Conservation (phyloP, 2,797 vertebrate genomes). For the Myioborus miniatus region DNA sequence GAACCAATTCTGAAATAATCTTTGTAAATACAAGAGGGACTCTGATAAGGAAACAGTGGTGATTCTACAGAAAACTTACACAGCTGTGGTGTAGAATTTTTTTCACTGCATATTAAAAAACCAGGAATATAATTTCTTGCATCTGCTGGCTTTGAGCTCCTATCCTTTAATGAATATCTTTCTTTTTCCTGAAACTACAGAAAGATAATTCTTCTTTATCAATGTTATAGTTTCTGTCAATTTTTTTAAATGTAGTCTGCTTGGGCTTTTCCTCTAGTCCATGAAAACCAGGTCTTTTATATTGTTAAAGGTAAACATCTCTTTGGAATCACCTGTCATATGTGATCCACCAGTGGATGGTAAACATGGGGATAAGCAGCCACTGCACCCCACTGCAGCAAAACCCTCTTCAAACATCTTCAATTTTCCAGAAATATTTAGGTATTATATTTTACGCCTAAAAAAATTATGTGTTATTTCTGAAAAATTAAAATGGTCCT, state of each 20-base stretch:
- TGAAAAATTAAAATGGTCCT: not conserved
- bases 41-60: not conserved
- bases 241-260: not conserved
- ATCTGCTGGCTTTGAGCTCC: not conserved
- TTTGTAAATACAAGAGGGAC: not conserved
- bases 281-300: not conserved
- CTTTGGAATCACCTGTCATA: rapidly evolving
- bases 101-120: not conserved
- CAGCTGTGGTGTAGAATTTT: not conserved
- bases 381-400: not conserved
- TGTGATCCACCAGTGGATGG: not conserved
- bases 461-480: not conserved
- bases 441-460: not conserved
- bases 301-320: not conserved
- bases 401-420: not conserved
- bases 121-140: not conserved
- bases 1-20: not conserved
- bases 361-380: not conserved
- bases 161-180: not conserved
- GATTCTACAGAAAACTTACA: not conserved
- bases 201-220: not conserved
- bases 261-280: not conserved
- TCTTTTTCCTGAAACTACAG: not conserved
- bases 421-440: not conserved
- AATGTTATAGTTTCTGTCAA: rapidly evolving